phyloP scores from a whole-genome alignment of 2,888 invertebrate genomes.

The Panopea generosa region DNA sequence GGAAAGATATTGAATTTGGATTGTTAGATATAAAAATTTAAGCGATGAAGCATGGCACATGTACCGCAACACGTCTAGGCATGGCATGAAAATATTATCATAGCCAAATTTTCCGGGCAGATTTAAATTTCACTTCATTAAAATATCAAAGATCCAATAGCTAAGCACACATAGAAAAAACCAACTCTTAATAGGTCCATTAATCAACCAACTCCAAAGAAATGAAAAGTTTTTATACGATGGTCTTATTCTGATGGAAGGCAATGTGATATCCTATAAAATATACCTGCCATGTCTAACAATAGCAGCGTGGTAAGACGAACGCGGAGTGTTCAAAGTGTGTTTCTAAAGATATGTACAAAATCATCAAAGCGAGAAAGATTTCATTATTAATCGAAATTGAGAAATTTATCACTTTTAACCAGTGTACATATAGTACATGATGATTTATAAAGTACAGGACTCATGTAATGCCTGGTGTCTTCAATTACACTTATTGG shows the following conservation, averaged over 20 bases:
- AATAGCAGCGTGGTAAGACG: not conserved
- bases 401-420: not conserved
- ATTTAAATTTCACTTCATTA: not conserved
- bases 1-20: not conserved
- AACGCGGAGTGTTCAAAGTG: not conserved
- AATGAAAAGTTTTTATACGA: no score
- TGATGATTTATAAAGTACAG: no score
- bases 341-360: constrained; percentile 2
- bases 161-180: no score
- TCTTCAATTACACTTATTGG: no score
- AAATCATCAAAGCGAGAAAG: not conserved
- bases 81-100: not conserved
- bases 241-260: no score
- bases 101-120: not conserved
- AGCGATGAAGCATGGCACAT: no score
- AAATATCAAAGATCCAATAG: not conserved
- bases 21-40: no score
- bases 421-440: no score
- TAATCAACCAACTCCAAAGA: no score
- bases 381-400: constrained; percentile 1
- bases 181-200: no score
- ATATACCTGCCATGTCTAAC: constrained; percentile 10
- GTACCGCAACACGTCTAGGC: not conserved
- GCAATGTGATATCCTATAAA: constrained; percentile 1
- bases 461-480: no score